A percentile compares a stretch with the other conserved stretches of the same genome.
Evolutionary conservation across 2,888 invertebrate genomes (phyloP).

Genomic region (Anaspis maculata): DNA sequence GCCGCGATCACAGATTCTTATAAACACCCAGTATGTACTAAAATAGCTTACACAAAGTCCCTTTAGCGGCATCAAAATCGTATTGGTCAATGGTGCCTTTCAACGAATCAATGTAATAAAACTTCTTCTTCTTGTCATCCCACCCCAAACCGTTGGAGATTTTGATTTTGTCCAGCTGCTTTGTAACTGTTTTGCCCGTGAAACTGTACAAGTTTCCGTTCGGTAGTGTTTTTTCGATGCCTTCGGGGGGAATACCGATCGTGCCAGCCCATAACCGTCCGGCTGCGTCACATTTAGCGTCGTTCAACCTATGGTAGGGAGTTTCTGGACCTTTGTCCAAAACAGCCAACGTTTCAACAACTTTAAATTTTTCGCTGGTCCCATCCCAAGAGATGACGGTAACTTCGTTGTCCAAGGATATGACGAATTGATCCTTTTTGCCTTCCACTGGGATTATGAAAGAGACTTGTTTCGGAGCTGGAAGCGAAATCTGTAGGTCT

Average conservation of each 20-base stretch:
- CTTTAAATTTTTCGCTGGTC: constrained; percentile 40
- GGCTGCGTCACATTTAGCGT: constrained; percentile 66
- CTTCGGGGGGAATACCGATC: no score
- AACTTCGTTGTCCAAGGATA: constrained; percentile 50
- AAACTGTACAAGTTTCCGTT: constrained; percentile 44
- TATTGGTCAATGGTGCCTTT: constrained; percentile 59
- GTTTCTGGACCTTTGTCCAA: constrained; percentile 42
- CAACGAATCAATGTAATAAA: constrained; percentile 69
- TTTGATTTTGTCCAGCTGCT: constrained; percentile 42
- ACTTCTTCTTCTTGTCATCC: constrained; percentile 54
- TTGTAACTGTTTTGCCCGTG: constrained; percentile 16
- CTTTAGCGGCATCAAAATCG: constrained; percentile 62
- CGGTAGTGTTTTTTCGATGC: neutral
- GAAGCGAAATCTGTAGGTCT: no score
- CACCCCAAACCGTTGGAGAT: constrained; percentile 75
- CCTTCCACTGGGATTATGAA: constrained; percentile 58
- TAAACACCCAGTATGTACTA: no score
- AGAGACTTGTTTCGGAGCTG: constrained; percentile 21
- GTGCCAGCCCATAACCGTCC: constrained; percentile 67
- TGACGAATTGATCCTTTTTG: constrained; percentile 50
- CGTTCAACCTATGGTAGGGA: constrained; percentile 56
- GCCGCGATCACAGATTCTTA: neutral
- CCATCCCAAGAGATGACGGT: constrained; percentile 57
- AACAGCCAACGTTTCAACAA: constrained; percentile 45
- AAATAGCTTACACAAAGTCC: constrained; percentile 40